Conservation (phyloP, 1,140 invertebrate species). For the Drosophila sulfurigaster region DNA sequence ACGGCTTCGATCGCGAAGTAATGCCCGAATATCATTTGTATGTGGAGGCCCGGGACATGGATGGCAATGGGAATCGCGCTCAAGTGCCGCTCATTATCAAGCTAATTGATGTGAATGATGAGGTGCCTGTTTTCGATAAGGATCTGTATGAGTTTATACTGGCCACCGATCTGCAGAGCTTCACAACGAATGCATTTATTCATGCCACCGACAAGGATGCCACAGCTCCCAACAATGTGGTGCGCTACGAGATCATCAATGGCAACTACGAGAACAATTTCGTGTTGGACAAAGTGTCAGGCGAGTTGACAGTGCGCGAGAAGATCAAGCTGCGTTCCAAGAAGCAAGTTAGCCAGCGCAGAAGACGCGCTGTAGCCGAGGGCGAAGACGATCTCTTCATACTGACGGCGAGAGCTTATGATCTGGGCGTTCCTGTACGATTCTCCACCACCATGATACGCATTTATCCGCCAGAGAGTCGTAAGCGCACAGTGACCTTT, state of each 20-base stretch:
- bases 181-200: constrained; percentile 90
- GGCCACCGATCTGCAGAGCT: constrained; percentile 89
- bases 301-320: constrained; percentile 86
- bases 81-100: constrained; percentile 90
- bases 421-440: constrained; percentile 91
- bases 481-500: constrained; percentile 90
- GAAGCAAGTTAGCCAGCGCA: constrained; percentile 72
- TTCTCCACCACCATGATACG: constrained; percentile 88
- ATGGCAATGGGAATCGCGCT: constrained; percentile 91
- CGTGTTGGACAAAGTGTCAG: constrained; percentile 90
- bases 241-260: constrained; percentile 93
- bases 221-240: constrained; percentile 93
- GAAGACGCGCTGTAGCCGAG: constrained; percentile 76
- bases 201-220: constrained; percentile 93
- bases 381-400: constrained; percentile 87
- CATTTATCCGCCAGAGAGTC: constrained; percentile 89
- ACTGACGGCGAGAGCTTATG: constrained; percentile 91
- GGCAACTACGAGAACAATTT: constrained; percentile 93
- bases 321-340: constrained; percentile 71
- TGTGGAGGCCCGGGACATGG: constrained; percentile 94
- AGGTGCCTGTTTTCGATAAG: constrained; percentile 93
- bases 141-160: constrained; percentile 93
- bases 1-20: constrained; percentile 93
- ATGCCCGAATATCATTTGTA: constrained; percentile 91
- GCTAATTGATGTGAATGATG: constrained; percentile 94